Conservation (phyloP, 2,797 vertebrate genomes). For the Distichodus sexfasciatus region DNA sequence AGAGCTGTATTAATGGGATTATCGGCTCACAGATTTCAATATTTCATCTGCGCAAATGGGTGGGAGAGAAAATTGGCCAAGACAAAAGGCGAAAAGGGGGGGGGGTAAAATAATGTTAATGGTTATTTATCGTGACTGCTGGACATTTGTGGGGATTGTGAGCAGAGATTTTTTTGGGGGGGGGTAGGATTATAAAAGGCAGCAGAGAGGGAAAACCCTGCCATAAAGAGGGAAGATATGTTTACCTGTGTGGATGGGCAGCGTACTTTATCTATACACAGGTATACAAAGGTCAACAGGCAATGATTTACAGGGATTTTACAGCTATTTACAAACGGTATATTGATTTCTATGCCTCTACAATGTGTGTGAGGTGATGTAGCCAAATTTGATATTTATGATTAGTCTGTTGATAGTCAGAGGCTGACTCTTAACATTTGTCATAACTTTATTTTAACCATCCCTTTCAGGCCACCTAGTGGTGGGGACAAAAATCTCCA, state of each 20-base stretch:
- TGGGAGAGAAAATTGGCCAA: conserved; percentile 55
- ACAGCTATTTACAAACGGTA: too few relatives aligned
- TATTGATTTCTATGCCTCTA: too few relatives aligned
- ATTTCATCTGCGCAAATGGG: conserved; percentile 69
- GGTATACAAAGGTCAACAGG: neutral
- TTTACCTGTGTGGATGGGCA: neutral
- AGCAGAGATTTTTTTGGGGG: conserved; percentile 18
- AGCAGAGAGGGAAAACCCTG: neutral
- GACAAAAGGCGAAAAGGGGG: conserved; percentile 54
- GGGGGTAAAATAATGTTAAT: conserved; percentile 51
- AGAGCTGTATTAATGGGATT: conserved; percentile 91
- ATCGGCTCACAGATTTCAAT: conserved; percentile 83
- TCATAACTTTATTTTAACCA: too few relatives aligned
- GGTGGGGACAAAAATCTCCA: too few relatives aligned
- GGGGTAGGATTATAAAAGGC: neutral
- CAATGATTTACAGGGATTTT: neutral
- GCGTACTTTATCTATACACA: too few relatives aligned
- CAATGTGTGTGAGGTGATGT: too few relatives aligned
- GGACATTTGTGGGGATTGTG: conserved; percentile 38
- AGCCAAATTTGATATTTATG: too few relatives aligned
- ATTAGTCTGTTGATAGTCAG: too few relatives aligned
- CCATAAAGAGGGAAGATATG: neutral
- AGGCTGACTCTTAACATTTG: too few relatives aligned
- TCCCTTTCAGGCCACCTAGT: too few relatives aligned
- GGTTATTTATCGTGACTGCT: conserved; percentile 64